Evolutionary conservation across 2,888 invertebrate genomes (phyloP), one percentile per base, ranked within the genome.

Genomic region (Netelia fuscicornis): DNA sequence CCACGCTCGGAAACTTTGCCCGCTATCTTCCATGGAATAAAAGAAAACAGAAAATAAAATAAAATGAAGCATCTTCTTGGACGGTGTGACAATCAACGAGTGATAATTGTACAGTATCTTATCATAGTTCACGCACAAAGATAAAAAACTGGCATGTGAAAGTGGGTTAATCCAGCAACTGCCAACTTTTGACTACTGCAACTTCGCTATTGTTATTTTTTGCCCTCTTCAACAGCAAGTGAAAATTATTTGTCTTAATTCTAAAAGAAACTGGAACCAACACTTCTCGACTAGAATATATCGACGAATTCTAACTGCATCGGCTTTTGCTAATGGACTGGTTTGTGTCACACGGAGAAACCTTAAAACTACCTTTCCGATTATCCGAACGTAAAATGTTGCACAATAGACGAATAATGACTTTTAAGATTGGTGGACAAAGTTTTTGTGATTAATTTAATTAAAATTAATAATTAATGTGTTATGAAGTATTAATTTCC

Each of bases 261-360:
- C 10, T 48, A 65, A 37, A 9, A 37, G 37, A 64, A n/a, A 58
- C 58, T 42, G 25, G 23, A 65, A 78, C 20, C 20, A 13, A n/a
- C n/a, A 6, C 42, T 74, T 48, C 44, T 60, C 13, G 52, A 64
- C 54, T 78, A 52, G 70, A 71, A 78, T 75, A 81, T 78, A 37
- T 37, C 48, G 84, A 78, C 64, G 81, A 78, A 62, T 75, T 67
- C 65, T 37, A 72, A 25, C 52, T 58, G 70, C 79, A 56, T 76
- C 75, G 71, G 78, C 76, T 70, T 81, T 81, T 60, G 48, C 58
- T 60, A 83, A 65, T 75, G 48, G 84, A 86, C 80, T 83, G 67
- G 54, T 67, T 71, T 42, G 60, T 25, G 42, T 48, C 52, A 56
- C 78, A 9, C 78, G 30, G 65, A 68, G 87, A 87, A 86, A 82